Percentiles rank a stretch among this genome's conserved stretches.
Conservation (phyloP, 2,797 vertebrate genomes). For the Capromys pilorides region DNA sequence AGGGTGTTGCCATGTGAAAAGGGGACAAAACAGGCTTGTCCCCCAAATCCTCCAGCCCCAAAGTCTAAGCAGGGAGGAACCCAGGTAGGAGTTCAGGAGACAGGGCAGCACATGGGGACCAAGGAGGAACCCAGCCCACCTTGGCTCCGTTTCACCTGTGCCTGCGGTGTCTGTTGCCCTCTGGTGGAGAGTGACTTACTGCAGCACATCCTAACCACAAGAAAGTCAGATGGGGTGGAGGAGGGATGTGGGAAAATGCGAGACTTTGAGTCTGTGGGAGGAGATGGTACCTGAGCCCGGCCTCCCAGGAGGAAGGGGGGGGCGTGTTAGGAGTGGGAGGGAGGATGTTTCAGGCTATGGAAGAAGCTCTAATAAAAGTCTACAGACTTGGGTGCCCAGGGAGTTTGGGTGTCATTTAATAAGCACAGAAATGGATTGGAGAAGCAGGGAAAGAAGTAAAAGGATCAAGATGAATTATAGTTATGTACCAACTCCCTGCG, state of each 20-base stretch:
- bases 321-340: neutral
- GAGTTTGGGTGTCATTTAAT: neutral
- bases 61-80: neutral
- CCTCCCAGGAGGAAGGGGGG: neutral
- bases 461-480: neutral
- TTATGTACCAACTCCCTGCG: neutral
- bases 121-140: neutral
- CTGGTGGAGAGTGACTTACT: neutral
- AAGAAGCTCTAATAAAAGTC: neutral
- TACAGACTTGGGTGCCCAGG: neutral
- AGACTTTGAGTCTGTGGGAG: neutral
- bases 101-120: neutral
- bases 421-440: neutral
- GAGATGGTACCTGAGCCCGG: neutral
- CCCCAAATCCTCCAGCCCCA: neutral
- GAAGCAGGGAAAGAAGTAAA: neutral
- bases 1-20: neutral
- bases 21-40: neutral
- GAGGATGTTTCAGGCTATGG: neutral
- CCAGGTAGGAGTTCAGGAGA: neutral
- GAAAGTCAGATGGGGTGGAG: neutral
- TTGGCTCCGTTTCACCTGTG: neutral
- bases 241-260: fast-evolving
- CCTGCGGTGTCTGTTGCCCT: neutral
- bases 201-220: neutral